Conservation (phyloP, 2,797 vertebrate species). For the Galaxias olidus region DNA sequence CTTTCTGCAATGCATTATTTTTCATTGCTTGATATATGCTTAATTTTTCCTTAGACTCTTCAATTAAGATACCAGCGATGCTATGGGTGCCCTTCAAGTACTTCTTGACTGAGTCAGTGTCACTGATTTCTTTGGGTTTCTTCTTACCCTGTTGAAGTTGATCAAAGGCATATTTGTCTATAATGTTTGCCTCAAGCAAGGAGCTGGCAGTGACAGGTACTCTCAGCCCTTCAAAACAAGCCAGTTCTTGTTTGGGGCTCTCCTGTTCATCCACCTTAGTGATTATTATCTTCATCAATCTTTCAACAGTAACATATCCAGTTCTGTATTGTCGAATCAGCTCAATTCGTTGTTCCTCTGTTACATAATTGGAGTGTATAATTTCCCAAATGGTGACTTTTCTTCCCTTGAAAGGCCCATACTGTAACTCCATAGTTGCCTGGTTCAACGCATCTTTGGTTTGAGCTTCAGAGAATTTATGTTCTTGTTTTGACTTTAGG, state of each 20-base stretch:
- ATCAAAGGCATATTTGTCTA: slow-evolving; percentile 77
- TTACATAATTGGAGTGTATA: slow-evolving; percentile 83
- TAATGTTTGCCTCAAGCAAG: slow-evolving; percentile 78
- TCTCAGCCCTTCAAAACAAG: slow-evolving; percentile 78
- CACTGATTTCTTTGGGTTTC: slow-evolving; percentile 81
- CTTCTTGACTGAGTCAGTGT: slow-evolving; percentile 74
- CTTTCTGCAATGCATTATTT: slow-evolving; percentile 80
- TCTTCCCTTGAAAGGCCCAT: slow-evolving; percentile 78
- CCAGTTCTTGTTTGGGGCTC: slow-evolving; percentile 74
- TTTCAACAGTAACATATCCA: slow-evolving; percentile 85
- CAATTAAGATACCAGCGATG: slow-evolving; percentile 82
- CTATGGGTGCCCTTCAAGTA: slow-evolving; percentile 84
- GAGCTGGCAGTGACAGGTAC: slow-evolving; percentile 75
- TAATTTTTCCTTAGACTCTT: slow-evolving; percentile 83
- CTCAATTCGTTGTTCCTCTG: slow-evolving; percentile 84
- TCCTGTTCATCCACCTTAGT: slow-evolving; percentile 86
- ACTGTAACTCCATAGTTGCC: slow-evolving; percentile 73
- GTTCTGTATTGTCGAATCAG: slow-evolving; percentile 82
- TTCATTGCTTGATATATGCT: slow-evolving; percentile 90
- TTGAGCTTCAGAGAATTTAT: slow-evolving; percentile 69
- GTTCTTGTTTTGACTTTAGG: slow-evolving; percentile 70
- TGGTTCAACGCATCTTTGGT: slow-evolving; percentile 76
- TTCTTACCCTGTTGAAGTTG: slow-evolving; percentile 83
- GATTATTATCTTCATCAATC: slow-evolving; percentile 86
- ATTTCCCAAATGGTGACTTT: slow-evolving; percentile 84